Evolutionary conservation across 2,113 vertebrate genomes (phyloP).

Genomic region (Clupea harengus): DNA sequence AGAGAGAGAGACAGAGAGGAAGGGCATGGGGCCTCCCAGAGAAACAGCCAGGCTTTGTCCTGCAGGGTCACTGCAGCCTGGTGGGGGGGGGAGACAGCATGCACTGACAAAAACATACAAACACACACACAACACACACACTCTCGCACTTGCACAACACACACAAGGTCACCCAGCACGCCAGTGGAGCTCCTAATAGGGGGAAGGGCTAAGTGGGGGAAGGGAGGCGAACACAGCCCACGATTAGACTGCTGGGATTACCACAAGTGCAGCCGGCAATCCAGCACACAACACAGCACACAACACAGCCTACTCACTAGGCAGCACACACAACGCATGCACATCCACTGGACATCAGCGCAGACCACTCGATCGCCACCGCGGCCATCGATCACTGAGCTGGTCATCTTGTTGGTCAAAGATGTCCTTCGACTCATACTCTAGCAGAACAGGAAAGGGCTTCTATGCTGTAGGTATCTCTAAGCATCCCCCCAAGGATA

Average conservation of each 20-base stretch:
- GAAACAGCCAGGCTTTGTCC: slow-evolving; percentile 55
- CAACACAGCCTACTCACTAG: background rate
- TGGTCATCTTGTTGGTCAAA: background rate
- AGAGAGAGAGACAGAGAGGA: slow-evolving; percentile 27
- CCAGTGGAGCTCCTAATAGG: background rate
- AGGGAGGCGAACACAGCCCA: background rate
- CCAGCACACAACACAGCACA: background rate
- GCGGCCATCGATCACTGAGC: background rate
- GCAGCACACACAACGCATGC: background rate
- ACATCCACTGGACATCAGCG: background rate
- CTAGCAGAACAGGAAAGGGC: background rate
- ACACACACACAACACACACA: background rate
- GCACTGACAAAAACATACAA: background rate
- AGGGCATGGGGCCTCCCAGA: slow-evolving; percentile 38
- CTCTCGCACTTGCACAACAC: background rate
- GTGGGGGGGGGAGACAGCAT: background rate
- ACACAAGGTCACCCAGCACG: background rate
- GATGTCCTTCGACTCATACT: background rate
- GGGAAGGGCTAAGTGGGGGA: background rate
- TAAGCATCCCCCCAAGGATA: background rate
- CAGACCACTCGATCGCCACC: background rate
- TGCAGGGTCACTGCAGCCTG: slow-evolving; percentile 39
- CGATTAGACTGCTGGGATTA: slow-evolving; percentile 6
- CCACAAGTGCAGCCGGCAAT: background rate
- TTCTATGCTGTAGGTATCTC: background rate